Evolutionary conservation across 2,888 invertebrate genomes (phyloP), one percentile per base, ranked within the genome.

Genomic region (Agrochola circellaris): DNA sequence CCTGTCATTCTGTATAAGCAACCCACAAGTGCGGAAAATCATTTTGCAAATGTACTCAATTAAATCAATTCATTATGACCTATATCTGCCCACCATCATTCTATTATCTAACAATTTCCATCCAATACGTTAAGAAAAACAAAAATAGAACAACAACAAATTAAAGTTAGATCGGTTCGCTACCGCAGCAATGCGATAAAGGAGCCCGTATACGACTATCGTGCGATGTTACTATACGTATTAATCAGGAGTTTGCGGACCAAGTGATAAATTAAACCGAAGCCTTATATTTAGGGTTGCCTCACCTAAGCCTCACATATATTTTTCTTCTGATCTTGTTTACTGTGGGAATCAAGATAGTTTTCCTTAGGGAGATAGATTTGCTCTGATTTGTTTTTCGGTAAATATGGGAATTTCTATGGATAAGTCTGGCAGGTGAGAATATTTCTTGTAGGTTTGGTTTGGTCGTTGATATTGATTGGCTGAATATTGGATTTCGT

Each of bases 221-320:
- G 87, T 87, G 89, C 87, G 82, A 90, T 88, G 89, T 91, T 89
- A 88, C 91, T 84, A 86, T 89, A 87, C 79, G 88, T 89, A 90
- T 91, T 93, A 92, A 92, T 92, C 92, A 90, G 89, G 88, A 89
- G 87, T 90, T 89, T 87, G 89, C 89, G 85, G 83, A 89, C 85
- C 87, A 82, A 87, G 90, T 93, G 92, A 93, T 93, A 93, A 93
- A 93, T 93, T 92, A 90, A 89, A 86, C 87, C 77, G 71, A 70
- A 82, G 83, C 87, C 87, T 84, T 88, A 88, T 85, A 82, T 84
- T 80, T 86, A 88, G 83, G 86, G 85, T 65, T 88, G 89, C 83
- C 83, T 1, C 56, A 20, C 38, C 5, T 68, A 30, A 66, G 30
- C 4, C 20, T 13, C 15, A 30, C 61, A 60, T 77, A 71, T 67